Conservation (phyloP, 2,113 vertebrate genomes). For the Cyphomyrus plagiostoma region DNA sequence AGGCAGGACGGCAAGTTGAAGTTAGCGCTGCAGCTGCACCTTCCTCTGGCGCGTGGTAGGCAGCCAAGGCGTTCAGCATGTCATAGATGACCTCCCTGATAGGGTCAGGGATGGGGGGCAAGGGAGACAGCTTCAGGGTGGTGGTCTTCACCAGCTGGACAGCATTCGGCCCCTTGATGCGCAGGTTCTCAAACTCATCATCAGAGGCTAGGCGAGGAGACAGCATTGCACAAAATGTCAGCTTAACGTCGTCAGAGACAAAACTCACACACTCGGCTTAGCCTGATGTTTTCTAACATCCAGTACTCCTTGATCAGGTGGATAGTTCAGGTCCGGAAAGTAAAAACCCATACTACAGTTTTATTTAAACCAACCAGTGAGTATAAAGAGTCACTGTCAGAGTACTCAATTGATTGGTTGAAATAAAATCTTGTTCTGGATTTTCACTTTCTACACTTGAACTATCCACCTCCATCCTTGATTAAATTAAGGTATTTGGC, state of each 20-base stretch:
- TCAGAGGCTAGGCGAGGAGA: slow-evolving; percentile 69
- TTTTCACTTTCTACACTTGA: neutral
- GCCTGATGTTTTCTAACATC: neutral
- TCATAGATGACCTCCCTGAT: slow-evolving; percentile 90
- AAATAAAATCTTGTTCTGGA: neutral
- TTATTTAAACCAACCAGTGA: neutral
- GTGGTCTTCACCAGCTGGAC: slow-evolving; percentile 90
- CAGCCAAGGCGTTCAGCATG: slow-evolving; percentile 88
- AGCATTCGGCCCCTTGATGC: slow-evolving; percentile 88
- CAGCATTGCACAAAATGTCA: neutral
- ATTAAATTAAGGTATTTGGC: neutral
- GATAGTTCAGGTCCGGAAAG: neutral
- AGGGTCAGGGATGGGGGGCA: slow-evolving; percentile 79
- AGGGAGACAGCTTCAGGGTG: slow-evolving; percentile 80
- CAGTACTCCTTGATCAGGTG: neutral
- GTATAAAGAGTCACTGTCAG: neutral
- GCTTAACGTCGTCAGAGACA: neutral
- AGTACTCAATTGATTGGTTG: neutral
- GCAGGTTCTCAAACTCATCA: slow-evolving; percentile 89
- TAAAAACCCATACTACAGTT: neutral
- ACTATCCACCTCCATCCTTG: neutral
- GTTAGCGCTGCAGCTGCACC: slow-evolving; percentile 50
- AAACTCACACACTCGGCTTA: neutral
- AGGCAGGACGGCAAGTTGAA: too few relatives aligned
- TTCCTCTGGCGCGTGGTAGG: slow-evolving; percentile 89